Percentiles rank a stretch among this genome's conserved stretches.
Conservation (phyloP, 1,140 invertebrate genomes). For the Hermetia illucens region DNA sequence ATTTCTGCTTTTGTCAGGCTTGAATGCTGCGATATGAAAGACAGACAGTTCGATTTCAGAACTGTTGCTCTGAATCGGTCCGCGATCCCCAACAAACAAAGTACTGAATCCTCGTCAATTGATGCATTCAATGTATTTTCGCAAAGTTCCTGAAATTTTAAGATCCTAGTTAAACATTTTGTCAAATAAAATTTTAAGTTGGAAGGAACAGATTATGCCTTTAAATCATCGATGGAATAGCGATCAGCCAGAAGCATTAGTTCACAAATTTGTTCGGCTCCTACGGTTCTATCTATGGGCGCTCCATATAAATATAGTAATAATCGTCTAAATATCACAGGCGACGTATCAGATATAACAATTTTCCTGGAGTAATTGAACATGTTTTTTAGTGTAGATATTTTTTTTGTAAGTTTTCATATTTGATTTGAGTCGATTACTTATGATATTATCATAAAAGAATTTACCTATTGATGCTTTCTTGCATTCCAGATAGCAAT, state of each 20-base stretch:
- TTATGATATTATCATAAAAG: neutral
- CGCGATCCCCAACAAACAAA: constrained; percentile 48
- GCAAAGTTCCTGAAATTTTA: constrained; percentile 36
- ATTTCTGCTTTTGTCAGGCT: constrained; percentile 43
- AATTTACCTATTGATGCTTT: constrained; percentile 49
- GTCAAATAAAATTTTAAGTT: neutral
- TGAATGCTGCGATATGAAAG: constrained; percentile 40
- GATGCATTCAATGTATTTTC: constrained; percentile 41
- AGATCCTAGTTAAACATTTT: neutral
- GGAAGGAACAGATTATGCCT: constrained; percentile 10
- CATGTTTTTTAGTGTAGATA: too few species aligned
- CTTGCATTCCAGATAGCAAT: constrained; percentile 52
- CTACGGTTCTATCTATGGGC: constrained; percentile 32
- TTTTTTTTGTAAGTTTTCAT: too few species aligned
- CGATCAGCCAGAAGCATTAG: constrained; percentile 43
- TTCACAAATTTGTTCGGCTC: constrained; percentile 46
- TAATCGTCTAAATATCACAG: constrained; percentile 44
- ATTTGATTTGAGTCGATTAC: too few species aligned
- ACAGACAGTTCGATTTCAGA: constrained; percentile 40
- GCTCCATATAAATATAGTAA: constrained; percentile 51
- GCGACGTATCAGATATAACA: constrained; percentile 46
- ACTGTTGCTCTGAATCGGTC: constrained; percentile 47
- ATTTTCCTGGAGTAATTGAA: constrained; percentile 39
- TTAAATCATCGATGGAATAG: constrained; percentile 25
- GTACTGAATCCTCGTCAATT: constrained; percentile 46